Conservation (phyloP, 2,113 vertebrate genomes). For the Myanophis thanlyinensis region DNA sequence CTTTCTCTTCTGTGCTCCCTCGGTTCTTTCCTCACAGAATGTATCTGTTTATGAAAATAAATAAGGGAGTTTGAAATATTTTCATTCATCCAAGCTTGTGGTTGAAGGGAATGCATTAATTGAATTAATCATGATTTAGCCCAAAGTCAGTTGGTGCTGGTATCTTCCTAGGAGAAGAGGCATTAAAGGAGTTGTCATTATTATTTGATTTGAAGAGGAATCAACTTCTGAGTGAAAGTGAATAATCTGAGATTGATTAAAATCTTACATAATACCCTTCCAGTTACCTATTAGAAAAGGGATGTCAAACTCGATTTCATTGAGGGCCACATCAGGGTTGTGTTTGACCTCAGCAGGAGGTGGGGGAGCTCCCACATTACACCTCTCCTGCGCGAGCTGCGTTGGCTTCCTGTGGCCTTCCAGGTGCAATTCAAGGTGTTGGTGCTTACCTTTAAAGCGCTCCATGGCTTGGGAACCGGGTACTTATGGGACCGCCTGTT, state of each 20-base stretch:
- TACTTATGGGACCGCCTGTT: too few species aligned
- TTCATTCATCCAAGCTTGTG: constrained; percentile 45
- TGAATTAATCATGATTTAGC: constrained; percentile 38
- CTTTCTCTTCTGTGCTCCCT: background rate
- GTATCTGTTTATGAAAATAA: constrained; percentile 32
- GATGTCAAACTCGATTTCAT: too few species aligned
- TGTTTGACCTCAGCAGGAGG: too few species aligned
- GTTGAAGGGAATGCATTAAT: constrained; percentile 15
- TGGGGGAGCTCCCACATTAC: too few species aligned
- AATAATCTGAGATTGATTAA: constrained; percentile 1
- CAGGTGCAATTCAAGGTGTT: too few species aligned
- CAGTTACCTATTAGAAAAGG: background rate
- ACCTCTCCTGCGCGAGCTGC: too few species aligned
- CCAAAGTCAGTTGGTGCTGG: background rate
- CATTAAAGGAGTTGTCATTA: background rate
- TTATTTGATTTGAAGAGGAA: constrained; percentile 18
- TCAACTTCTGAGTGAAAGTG: background rate
- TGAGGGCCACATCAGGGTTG: too few species aligned
- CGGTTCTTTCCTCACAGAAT: background rate
- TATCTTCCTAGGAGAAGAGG: background rate
- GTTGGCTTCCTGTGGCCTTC: too few species aligned
- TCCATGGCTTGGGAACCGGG: too few species aligned
- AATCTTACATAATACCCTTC: background rate
- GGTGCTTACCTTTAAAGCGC: too few species aligned
- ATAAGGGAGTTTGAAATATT: constrained; percentile 32